phyloP scores from a whole-genome alignment of 2,797 vertebrate genomes.

The Hippopotamyrus pictus region DNA sequence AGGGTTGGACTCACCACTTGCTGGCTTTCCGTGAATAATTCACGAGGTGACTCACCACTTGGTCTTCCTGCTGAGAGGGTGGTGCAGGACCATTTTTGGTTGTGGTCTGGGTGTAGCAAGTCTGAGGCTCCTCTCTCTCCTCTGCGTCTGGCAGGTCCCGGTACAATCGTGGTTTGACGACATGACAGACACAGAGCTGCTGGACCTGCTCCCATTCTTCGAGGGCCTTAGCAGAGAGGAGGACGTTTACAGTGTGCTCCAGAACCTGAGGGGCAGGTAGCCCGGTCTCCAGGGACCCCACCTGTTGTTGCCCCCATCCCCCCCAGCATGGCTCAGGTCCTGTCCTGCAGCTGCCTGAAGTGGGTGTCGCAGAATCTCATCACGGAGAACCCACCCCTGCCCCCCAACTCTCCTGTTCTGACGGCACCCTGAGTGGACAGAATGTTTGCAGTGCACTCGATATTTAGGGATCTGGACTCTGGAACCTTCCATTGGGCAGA shows the following conservation, averaged over 20 bases:
- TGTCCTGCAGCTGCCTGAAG: constrained; percentile 18
- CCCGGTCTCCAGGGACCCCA: constrained; percentile 47
- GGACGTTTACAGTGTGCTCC: constrained; percentile 84
- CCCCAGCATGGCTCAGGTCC: constrained; percentile 37
- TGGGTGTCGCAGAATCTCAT: constrained; percentile 19
- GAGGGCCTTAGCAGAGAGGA: constrained; percentile 88
- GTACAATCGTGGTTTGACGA: constrained; percentile 99
- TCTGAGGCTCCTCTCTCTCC: not conserved
- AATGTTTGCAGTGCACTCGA: constrained; percentile 16
- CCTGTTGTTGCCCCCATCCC: constrained; percentile 2
- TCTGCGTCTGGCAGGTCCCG: constrained; percentile 69
- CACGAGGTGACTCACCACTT: not conserved
- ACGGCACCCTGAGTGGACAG: constrained; percentile 11
- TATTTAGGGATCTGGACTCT: constrained; percentile 21
- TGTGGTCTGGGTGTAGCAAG: not conserved
- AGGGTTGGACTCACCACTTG: not conserved
- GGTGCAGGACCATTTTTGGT: not conserved
- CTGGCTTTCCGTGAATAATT: not conserved
- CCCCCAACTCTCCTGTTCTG: constrained; percentile 8
- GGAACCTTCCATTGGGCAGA: constrained; percentile 25
- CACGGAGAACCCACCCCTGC: not conserved
- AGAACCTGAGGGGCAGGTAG: constrained; percentile 90
- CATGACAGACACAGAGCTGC: constrained; percentile 93
- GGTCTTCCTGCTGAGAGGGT: not conserved
- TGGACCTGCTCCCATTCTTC: constrained; percentile 87